Conservation (phyloP, 2,113 vertebrate species). For the Brachionichthys hirsutus region DNA sequence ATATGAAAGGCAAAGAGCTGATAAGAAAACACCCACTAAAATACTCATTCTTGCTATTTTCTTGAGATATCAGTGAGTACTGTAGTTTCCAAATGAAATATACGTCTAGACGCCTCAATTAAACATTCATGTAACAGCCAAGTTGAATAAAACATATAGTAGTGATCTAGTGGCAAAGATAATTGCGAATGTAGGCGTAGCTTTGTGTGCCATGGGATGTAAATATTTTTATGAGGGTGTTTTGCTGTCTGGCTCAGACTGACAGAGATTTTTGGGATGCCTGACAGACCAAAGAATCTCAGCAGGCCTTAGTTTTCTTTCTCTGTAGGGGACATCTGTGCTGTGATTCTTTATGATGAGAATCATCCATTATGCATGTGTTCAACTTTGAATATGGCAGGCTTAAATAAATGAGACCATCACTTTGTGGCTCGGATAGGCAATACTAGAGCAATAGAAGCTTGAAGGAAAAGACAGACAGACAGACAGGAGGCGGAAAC, state of each 20-base stretch:
- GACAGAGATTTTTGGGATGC: constrained; percentile 4
- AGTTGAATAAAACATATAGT: constrained; percentile 61
- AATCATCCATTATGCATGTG: constrained; percentile 52
- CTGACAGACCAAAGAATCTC: constrained; percentile 23
- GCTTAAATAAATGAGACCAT: constrained; percentile 43
- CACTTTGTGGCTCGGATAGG: constrained; percentile 10
- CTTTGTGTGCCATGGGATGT: constrained; percentile 41
- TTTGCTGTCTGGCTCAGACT: constrained; percentile 6
- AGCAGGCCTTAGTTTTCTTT: constrained; percentile 17
- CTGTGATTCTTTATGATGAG: constrained; percentile 46
- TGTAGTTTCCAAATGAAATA: constrained; percentile 17
- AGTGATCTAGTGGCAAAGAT: constrained; percentile 57
- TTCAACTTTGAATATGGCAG: constrained; percentile 40
- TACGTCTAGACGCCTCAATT: constrained; percentile 30
- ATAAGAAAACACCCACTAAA: constrained; percentile 38
- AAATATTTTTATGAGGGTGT: constrained; percentile 41
- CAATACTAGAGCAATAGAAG: constrained; percentile 11
- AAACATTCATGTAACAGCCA: constrained; percentile 61
- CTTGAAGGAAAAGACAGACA: constrained; percentile 11
- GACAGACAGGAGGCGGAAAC: constrained; percentile 5
- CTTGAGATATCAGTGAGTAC: constrained; percentile 12
- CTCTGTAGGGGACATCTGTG: constrained; percentile 5
- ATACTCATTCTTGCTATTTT: constrained; percentile 31
- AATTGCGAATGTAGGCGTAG: constrained; percentile 40
- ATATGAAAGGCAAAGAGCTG: constrained; percentile 59